phyloP scores from a whole-genome alignment of 2,113 vertebrate species.

The Struthidea cinerea region DNA sequence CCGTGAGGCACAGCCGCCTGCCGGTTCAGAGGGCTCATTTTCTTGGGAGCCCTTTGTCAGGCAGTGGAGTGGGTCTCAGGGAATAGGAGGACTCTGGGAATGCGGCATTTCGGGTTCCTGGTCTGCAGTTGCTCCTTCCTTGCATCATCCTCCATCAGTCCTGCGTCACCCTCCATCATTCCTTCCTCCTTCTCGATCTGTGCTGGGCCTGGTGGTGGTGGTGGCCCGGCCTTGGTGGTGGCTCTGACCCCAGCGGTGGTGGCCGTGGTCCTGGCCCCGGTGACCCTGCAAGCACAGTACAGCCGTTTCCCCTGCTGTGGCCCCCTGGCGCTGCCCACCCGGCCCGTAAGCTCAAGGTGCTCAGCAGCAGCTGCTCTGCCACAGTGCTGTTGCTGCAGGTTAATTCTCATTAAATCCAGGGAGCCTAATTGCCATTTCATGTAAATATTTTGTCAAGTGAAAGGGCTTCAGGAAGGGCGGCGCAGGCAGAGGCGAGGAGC shows the following conservation, averaged over 20 bases:
- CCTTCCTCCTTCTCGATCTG: neutral
- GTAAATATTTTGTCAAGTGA: neutral
- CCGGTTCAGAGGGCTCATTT: accelerated
- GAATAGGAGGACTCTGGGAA: neutral
- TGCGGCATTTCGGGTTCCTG: accelerated
- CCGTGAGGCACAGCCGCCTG: neutral
- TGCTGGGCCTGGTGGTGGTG: neutral
- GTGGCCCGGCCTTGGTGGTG: accelerated
- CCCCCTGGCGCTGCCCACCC: accelerated
- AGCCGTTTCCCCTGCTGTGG: neutral
- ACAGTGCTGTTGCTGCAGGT: neutral
- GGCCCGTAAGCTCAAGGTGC: neutral
- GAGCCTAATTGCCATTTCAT: neutral
- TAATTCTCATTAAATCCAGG: neutral
- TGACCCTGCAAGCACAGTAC: accelerated
- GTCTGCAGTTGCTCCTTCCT: neutral
- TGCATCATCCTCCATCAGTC: neutral
- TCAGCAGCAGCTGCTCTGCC: neutral
- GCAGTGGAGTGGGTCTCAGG: neutral
- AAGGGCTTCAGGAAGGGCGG: neutral
- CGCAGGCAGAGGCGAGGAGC: neutral
- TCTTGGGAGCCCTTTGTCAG: neutral
- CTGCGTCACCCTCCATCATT: neutral
- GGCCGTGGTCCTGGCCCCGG: neutral
- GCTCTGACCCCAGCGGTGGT: neutral